These are phyloP conservation scores for Chymomyza fuscimana DNA, from an alignment of 2,888 invertebrate species.

Conservation along the genomic window DNA sequence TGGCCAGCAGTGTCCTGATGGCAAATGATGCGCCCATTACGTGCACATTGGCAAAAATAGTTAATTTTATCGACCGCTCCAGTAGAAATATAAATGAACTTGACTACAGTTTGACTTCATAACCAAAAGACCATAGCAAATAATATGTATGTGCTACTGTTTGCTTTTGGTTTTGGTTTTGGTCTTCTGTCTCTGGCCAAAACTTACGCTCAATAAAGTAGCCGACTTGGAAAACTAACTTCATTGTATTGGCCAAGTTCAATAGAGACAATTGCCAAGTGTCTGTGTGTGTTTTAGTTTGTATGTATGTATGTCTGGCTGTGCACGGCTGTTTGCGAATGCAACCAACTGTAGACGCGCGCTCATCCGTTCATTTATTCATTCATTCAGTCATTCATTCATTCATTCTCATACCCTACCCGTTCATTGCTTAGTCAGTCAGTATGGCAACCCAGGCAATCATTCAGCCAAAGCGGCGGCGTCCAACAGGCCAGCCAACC, in stretches of 20 bases:
- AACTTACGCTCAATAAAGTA: constrained; percentile 71
- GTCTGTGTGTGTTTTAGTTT: constrained; percentile 11
- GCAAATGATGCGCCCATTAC: constrained; percentile 69
- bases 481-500: constrained; percentile 28
- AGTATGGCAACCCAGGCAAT: constrained; percentile 63
- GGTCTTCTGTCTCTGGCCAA: background rate
- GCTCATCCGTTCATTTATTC: constrained; percentile 73
- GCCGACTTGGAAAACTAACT: constrained; percentile 69
- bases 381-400: constrained; percentile 72
- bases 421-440: constrained; percentile 72
- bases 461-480: constrained; percentile 50
- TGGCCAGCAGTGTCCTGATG: constrained; percentile 3
- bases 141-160: constrained; percentile 35
- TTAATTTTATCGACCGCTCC: constrained; percentile 66
- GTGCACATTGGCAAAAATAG: constrained; percentile 62
- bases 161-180: constrained; percentile 5
- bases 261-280: constrained; percentile 44
- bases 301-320: background rate
- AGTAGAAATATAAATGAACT: constrained; percentile 68
- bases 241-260: constrained; percentile 68
- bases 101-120: constrained; percentile 48
- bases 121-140: constrained; percentile 65
- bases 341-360: constrained; percentile 70
- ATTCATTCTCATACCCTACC: constrained; percentile 37
- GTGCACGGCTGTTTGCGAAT: constrained; percentile 57